These are phyloP conservation scores for Chaetophractus vellerosus DNA, from an alignment of 2,797 vertebrate species.

Conservation along the genomic window DNA sequence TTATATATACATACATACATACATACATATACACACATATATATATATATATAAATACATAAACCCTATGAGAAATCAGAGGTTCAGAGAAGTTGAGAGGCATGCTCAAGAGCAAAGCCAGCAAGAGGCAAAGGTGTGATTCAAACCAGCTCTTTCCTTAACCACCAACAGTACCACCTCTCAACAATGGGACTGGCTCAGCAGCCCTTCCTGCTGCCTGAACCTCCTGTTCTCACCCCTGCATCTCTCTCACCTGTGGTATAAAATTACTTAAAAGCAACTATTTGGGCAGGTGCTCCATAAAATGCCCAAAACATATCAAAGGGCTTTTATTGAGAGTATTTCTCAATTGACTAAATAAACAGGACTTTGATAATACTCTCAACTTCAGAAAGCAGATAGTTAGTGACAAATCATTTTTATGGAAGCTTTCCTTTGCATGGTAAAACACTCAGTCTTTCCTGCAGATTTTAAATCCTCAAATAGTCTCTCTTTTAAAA, in stretches of 20 bases:
- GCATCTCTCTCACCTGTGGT: background rate
- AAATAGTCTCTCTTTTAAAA: constrained; percentile 42
- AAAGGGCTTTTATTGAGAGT: background rate
- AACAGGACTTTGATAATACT: background rate
- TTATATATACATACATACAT: no score
- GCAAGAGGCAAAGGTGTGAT: background rate
- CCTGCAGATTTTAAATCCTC: constrained; percentile 7
- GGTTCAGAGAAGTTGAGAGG: background rate
- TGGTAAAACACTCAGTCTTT: background rate
- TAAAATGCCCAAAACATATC: background rate
- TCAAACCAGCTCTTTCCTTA: background rate
- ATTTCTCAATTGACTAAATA: constrained; percentile 40
- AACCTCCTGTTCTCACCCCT: background rate
- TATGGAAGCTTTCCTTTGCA: background rate
- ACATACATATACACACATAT: no score
- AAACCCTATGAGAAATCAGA: background rate
- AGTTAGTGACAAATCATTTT: constrained; percentile 22
- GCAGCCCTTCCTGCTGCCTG: background rate
- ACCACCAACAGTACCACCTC: background rate
- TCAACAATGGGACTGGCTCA: background rate
- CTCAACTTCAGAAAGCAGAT: background rate
- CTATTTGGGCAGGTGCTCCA: background rate
- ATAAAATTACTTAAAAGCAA: constrained; percentile 31
- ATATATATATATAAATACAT: no score
- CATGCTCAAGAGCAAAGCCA: background rate